A percentile compares a stretch with the other conserved stretches of the same genome.
Evolutionary conservation across 1,140 invertebrate species (phyloP).

Genomic region (Monochamus saltuarius): DNA sequence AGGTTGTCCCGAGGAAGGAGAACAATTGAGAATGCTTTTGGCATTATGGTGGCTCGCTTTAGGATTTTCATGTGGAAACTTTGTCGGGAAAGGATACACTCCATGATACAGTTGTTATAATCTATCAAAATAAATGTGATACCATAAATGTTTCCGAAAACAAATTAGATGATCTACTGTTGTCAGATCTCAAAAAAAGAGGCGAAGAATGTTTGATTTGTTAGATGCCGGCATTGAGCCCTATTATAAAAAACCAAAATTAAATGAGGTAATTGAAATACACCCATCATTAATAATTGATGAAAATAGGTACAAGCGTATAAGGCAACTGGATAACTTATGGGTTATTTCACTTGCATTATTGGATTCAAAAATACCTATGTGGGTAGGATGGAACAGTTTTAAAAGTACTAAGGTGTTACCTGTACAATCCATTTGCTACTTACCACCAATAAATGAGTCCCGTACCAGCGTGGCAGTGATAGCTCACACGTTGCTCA

Average conservation of each 20-base stretch:
- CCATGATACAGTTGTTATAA: conserved; percentile 54
- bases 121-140: conserved; percentile 10
- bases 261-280: conserved; percentile 12
- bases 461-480: conserved; percentile 21
- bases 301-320: conserved; percentile 8
- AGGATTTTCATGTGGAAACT: conserved; percentile 55
- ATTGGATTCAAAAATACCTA: conserved; percentile 13
- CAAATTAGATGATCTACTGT: conserved; percentile 2
- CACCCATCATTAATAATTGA: conserved; percentile 26
- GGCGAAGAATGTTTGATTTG: conserved; percentile 33
- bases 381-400: conserved; percentile 17
- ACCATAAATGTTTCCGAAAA: conserved; percentile 7
- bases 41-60: conserved; percentile 38
- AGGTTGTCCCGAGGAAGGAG: too few relatives aligned
- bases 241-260: conserved; percentile 8
- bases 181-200: conserved; percentile 21
- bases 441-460: conserved; percentile 8
- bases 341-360: conserved; percentile 26
- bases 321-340: conserved; percentile 27
- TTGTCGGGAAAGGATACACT: conserved; percentile 51
- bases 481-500: conserved; percentile 39
- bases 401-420: conserved; percentile 45
- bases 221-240: conserved; percentile 14
- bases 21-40: too few relatives aligned
- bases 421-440: conserved; percentile 45